phyloP scores from a whole-genome alignment of 1,140 invertebrate species.

The Pararge aegeria region DNA sequence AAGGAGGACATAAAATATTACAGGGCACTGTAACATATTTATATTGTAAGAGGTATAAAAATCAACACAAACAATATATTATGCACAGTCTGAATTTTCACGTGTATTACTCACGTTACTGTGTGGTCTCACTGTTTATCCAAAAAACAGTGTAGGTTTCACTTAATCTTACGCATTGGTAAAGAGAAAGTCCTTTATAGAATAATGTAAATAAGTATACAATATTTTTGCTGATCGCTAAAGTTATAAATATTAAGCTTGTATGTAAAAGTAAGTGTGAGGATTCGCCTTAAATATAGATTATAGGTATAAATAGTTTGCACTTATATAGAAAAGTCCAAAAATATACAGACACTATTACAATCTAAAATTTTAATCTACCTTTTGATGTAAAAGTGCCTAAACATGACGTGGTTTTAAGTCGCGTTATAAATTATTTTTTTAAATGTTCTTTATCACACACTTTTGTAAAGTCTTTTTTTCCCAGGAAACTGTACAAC shows the following conservation, averaged over 20 bases:
- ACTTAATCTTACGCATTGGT: no score
- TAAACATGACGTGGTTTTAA: not conserved
- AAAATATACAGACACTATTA: conserved; percentile 6
- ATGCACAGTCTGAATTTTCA: no score
- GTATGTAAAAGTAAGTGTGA: not conserved
- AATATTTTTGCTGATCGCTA: not conserved
- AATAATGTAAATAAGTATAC: not conserved
- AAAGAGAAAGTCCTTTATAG: not conserved
- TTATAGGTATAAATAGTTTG: conserved; percentile 10
- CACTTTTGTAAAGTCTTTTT: no score
- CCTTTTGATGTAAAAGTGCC: not conserved
- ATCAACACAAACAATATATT: no score
- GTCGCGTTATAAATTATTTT: not conserved
- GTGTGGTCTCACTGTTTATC: no score
- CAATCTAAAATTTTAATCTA: not conserved
- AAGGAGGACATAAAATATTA: no score
- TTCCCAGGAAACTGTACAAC: no score
- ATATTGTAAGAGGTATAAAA: no score
- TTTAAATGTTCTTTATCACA: no score
- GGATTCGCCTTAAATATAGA: conserved; percentile 5
- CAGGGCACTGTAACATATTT: no score
- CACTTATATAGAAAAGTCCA: conserved; percentile 5
- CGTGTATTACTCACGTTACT: no score
- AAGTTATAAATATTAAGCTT: not conserved
- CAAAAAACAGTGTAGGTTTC: no score